These are phyloP conservation scores for Malthinus flaveolus DNA, from an alignment of 2,888 invertebrate species.

Conservation along the genomic window DNA sequence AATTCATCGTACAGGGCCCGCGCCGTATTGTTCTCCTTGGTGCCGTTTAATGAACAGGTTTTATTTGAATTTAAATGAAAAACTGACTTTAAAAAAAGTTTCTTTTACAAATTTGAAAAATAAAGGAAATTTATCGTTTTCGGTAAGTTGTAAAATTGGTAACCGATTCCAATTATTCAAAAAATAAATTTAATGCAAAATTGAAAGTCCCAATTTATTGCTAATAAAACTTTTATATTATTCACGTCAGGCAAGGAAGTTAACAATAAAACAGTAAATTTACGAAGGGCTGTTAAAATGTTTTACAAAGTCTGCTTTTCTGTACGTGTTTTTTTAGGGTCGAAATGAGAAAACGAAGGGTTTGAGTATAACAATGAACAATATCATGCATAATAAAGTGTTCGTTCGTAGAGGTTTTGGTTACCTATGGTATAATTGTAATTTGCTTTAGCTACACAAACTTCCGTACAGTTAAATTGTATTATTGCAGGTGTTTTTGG, in stretches of 20 bases:
- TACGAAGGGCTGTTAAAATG: constrained; percentile 28
- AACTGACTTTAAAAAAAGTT: no score
- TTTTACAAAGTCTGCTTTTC: constrained; percentile 13
- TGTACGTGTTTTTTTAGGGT: constrained; percentile 19
- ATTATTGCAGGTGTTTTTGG: constrained; percentile 22
- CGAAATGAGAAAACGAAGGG: constrained; percentile 15
- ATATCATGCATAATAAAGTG: constrained; percentile 26
- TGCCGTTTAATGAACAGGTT: no score
- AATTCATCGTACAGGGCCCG: no score
- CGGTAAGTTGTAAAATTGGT: no score
- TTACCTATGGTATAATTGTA: constrained; percentile 22
- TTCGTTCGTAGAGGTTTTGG: constrained; percentile 18
- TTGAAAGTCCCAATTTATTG: constrained; percentile 24
- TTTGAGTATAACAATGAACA: constrained; percentile 18
- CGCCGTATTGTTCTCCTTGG: no score
- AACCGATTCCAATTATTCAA: no score
- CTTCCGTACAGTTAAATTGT: constrained; percentile 13
- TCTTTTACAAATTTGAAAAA: no score
- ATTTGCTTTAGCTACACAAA: constrained; percentile 15
- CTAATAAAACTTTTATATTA: constrained; percentile 27
- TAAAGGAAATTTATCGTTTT: no score
- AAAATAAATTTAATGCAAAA: neutral
- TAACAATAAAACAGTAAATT: constrained; percentile 26
- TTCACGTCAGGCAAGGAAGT: constrained; percentile 21
- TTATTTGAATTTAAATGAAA: no score